These are phyloP conservation scores for Microcebus murinus DNA, from an alignment of 2,113 vertebrate species.

Conservation along the genomic window DNA sequence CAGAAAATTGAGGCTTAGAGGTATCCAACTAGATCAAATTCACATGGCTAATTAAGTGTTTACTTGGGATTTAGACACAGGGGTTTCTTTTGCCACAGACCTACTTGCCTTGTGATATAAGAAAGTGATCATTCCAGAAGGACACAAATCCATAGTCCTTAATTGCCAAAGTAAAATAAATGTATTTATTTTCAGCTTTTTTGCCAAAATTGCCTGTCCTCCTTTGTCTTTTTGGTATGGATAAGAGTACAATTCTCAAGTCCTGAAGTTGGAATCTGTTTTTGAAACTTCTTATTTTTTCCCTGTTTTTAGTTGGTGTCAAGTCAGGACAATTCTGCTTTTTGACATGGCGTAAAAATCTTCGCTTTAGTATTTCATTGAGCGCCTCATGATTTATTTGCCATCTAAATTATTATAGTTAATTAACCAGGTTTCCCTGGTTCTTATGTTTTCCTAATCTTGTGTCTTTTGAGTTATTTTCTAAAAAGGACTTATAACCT, in stretches of 20 bases:
- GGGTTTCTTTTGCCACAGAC: slow-evolving; percentile 20
- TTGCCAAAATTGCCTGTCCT: neutral
- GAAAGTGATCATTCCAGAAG: neutral
- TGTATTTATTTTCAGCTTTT: slow-evolving; percentile 15
- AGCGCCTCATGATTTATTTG: slow-evolving; percentile 34
- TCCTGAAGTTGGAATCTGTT: neutral
- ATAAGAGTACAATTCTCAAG: neutral
- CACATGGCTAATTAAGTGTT: neutral
- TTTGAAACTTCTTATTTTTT: neutral
- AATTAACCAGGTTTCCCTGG: neutral
- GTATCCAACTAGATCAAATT: neutral
- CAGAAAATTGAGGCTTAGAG: neutral
- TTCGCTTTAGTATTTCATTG: slow-evolving; percentile 3
- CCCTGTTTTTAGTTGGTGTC: neutral
- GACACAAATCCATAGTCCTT: neutral
- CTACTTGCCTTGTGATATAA: neutral
- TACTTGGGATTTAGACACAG: neutral
- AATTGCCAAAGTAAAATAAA: neutral
- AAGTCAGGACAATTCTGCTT: neutral
- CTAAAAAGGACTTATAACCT: neutral
- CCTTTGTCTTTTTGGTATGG: neutral
- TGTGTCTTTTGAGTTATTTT: slow-evolving; percentile 1
- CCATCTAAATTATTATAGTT: neutral
- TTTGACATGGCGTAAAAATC: slow-evolving; percentile 2
- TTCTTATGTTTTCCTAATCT: slow-evolving; percentile 27